These are phyloP conservation scores for Plestiodon gilberti DNA, from an alignment of 2,113 vertebrate genomes.

Conservation along the genomic window DNA sequence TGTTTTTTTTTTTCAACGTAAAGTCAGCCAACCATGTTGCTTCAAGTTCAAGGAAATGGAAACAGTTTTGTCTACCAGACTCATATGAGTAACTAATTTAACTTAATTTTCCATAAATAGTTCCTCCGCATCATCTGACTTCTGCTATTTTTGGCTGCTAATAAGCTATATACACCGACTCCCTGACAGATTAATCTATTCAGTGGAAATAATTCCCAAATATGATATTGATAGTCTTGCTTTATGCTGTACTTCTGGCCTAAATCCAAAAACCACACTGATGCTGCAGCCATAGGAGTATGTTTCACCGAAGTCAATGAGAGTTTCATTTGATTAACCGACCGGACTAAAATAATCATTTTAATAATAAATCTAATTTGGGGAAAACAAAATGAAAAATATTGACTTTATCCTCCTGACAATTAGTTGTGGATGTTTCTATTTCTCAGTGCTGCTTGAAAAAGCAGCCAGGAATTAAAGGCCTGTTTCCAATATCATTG, in stretches of 20 bases:
- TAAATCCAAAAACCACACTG: slow-evolving; percentile 30
- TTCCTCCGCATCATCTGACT: slow-evolving; percentile 43
- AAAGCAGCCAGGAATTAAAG: neutral
- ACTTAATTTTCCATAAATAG: slow-evolving; percentile 69
- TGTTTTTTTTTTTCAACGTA: neutral
- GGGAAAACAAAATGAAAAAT: slow-evolving; percentile 22
- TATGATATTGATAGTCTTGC: slow-evolving; percentile 49
- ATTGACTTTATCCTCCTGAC: neutral
- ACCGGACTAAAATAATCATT: slow-evolving; percentile 13
- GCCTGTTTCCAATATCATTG: neutral
- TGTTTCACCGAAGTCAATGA: neutral
- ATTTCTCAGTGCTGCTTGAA: neutral
- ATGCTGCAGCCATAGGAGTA: slow-evolving; percentile 11
- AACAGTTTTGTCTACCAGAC: slow-evolving; percentile 39
- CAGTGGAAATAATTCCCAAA: slow-evolving; percentile 33
- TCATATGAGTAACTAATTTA: slow-evolving; percentile 50
- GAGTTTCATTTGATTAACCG: slow-evolving; percentile 14
- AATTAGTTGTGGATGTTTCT: neutral
- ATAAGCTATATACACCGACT: slow-evolving; percentile 20
- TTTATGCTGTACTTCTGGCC: slow-evolving; percentile 43
- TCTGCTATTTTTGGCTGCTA: slow-evolving; percentile 62
- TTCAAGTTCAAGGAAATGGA: slow-evolving; percentile 23
- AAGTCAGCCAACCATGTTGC: slow-evolving; percentile 8
- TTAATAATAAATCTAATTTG: slow-evolving; percentile 9
- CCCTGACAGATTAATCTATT: slow-evolving; percentile 46